Evolutionary conservation across 2,797 vertebrate species (phyloP).

Genomic region (Halcyon leucocephala): DNA sequence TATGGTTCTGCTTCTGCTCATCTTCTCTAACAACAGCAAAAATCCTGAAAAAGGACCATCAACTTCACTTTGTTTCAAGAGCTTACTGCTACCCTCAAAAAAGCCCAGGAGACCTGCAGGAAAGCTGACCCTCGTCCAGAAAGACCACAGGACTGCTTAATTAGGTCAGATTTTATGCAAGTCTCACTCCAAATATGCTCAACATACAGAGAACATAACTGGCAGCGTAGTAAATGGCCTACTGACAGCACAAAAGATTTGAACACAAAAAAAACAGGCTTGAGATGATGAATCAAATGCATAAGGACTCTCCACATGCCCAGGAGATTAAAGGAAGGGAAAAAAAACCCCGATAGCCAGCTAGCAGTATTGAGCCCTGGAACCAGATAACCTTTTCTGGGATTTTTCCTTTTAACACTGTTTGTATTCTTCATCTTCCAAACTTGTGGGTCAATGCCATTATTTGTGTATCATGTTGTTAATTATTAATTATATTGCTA

Average conservation of each 20-base stretch:
- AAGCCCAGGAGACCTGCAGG: neutral
- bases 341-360: neutral
- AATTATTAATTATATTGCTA: conserved; percentile 62
- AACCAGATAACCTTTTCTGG: neutral
- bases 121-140: neutral
- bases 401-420: neutral
- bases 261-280: neutral
- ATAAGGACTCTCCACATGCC: neutral
- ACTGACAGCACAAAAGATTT: neutral
- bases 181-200: neutral
- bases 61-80: neutral
- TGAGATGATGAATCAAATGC: neutral
- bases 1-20: neutral
- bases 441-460: neutral
- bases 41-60: neutral
- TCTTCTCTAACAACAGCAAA: neutral
- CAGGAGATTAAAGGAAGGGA: neutral
- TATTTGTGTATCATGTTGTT: neutral
- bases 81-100: neutral
- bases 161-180: conserved; percentile 46
- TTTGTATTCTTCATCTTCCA: neutral
- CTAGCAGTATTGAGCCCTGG: neutral
- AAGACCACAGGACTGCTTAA: conserved; percentile 26
- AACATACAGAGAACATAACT: neutral
- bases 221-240: neutral